Evolutionary conservation across 2,888 invertebrate species (phyloP).

Genomic region (Diachrysia chrysitis): DNA sequence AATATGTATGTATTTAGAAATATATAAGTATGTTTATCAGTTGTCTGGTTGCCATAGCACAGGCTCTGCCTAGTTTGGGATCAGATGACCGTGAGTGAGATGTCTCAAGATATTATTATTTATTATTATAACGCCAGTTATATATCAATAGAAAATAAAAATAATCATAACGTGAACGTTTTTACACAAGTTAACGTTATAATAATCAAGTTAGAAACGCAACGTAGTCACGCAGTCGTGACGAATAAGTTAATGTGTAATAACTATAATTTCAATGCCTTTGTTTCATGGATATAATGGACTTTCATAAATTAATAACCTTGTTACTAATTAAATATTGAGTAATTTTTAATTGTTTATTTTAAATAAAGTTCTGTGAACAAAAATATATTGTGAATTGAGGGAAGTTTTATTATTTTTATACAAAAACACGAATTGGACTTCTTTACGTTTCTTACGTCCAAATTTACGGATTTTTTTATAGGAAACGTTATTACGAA

Average conservation of each 20-base stretch:
- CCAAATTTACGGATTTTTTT: too few relatives aligned
- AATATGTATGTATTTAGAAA: too few relatives aligned
- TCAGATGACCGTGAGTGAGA: too few relatives aligned
- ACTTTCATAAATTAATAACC: not conserved
- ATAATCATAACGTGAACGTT: not conserved
- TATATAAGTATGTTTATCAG: too few relatives aligned
- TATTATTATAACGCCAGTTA: too few relatives aligned
- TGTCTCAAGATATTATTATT: too few relatives aligned
- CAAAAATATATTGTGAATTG: not conserved
- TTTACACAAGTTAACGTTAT: not conserved
- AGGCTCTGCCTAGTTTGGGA: too few relatives aligned
- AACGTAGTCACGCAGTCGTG: constrained; percentile 1
- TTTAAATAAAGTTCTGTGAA: not conserved
- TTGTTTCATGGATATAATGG: not conserved
- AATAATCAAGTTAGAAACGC: not conserved
- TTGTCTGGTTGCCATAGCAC: too few relatives aligned
- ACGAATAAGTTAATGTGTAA: not conserved
- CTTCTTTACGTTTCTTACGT: too few relatives aligned
- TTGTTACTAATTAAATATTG: constrained; percentile 1
- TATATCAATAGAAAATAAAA: not conserved
- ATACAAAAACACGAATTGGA: not conserved
- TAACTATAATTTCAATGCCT: constrained; percentile 4
- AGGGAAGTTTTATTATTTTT: not conserved
- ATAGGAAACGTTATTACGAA: too few relatives aligned
- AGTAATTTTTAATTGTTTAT: not conserved